Percentiles rank a stretch among this genome's conserved stretches.
Conservation (phyloP, 1,140 invertebrate genomes). For the Neotoxoptera formosana region DNA sequence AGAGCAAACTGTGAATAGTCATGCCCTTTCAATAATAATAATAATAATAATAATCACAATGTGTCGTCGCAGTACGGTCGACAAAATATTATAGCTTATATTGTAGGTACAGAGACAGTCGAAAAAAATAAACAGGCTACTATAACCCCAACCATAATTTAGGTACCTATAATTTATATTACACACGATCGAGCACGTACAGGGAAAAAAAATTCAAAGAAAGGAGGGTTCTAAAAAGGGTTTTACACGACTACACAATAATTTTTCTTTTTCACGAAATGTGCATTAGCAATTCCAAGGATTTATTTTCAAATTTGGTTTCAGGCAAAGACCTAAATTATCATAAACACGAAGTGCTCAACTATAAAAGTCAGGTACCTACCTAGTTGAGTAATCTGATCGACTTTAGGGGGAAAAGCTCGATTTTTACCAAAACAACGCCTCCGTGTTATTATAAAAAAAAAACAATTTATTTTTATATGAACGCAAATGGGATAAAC, state of each 20-base stretch:
- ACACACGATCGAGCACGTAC: neutral
- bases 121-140: neutral
- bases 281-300: neutral
- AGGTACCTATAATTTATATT: neutral
- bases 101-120: neutral
- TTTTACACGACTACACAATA: neutral
- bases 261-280: neutral
- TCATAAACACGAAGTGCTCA: neutral
- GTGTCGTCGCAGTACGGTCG: neutral
- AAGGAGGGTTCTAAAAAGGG: neutral
- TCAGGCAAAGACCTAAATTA: neutral
- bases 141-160: neutral
- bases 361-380: neutral
- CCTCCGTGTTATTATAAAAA: neutral
- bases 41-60: conserved; percentile 3
- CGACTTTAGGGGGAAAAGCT: neutral
- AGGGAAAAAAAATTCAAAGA: neutral
- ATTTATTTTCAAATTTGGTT: neutral
- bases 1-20: neutral
- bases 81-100: no score
- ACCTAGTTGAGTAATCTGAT: no score
- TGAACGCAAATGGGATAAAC: neutral
- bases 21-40: neutral
- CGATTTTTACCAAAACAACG: neutral
- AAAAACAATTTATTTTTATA: neutral